Conservation (phyloP, 2,113 vertebrate species). For the Cnemophilus loriae region DNA sequence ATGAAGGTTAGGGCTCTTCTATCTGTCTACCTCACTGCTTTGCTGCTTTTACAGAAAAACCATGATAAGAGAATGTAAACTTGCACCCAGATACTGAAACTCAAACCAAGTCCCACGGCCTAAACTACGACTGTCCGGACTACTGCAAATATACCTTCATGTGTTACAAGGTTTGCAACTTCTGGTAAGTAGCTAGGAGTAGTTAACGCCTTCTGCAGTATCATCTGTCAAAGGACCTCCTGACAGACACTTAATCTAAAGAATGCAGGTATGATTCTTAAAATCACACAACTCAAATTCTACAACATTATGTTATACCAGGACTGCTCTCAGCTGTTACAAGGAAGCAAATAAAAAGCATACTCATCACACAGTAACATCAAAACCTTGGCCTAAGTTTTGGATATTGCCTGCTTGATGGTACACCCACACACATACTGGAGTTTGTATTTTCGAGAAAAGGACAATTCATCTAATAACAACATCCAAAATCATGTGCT, state of each 20-base stretch:
- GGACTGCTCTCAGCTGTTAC: not conserved
- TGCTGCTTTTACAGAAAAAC: not conserved
- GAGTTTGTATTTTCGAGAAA: not conserved
- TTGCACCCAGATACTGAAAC: not conserved
- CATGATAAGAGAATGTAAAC: not conserved
- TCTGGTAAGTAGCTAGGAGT: not conserved
- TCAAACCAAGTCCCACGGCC: not conserved
- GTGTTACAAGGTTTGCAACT: not conserved
- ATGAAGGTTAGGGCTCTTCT: not conserved
- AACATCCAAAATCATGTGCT: not conserved
- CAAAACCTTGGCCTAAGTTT: not conserved
- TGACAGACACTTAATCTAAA: not conserved
- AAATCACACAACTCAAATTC: not conserved
- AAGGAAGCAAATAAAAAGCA: not conserved
- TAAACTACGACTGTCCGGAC: not conserved
- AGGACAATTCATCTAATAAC: not conserved
- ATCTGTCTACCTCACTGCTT: not conserved
- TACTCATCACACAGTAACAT: not conserved
- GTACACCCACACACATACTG: not conserved
- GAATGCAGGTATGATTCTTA: not conserved
- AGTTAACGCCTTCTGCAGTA: not conserved
- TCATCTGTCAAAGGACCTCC: not conserved
- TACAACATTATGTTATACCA: not conserved
- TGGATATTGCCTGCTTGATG: not conserved
- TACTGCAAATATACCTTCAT: not conserved